Percentiles rank a stretch among this genome's conserved stretches.
Conservation (phyloP, 64 coral and sea anemone genomes). For the Stylophora pistillata region DNA sequence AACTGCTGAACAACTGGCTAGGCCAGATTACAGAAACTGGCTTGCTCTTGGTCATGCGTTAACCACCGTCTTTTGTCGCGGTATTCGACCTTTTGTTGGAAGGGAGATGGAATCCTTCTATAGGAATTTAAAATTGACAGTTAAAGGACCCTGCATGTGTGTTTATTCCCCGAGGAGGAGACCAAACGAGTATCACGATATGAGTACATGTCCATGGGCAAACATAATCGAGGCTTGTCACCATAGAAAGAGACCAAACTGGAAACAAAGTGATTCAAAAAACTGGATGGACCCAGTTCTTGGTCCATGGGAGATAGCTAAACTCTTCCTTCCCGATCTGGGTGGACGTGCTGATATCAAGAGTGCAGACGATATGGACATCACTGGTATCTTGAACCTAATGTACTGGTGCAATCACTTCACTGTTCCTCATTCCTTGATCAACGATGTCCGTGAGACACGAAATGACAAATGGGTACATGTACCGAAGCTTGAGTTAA, state of each 20-base stretch:
- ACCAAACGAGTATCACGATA: conserved; percentile 49
- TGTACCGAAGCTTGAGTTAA: conserved; percentile 13
- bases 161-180: neutral
- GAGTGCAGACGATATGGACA: conserved; percentile 40
- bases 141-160: conserved; percentile 41
- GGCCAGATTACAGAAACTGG: conserved; percentile 78
- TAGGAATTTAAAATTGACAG: neutral
- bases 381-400: conserved; percentile 62
- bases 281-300: conserved; percentile 42
- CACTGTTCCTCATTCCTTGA: conserved; percentile 5
- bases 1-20: conserved; percentile 21
- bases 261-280: conserved; percentile 56
- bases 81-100: conserved; percentile 51
- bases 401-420: conserved; percentile 65
- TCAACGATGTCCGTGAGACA: conserved; percentile 29
- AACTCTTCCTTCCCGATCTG: conserved; percentile 67
- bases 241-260: conserved; percentile 37
- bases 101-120: conserved; percentile 52
- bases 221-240: conserved; percentile 36
- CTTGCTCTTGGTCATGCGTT: conserved; percentile 66
- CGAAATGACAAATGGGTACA: no score
- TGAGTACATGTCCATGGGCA: conserved; percentile 44
- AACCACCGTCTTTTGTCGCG: conserved; percentile 30
- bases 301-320: conserved; percentile 79
- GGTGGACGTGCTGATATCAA: no score